These are phyloP conservation scores for Alfaro cultratus DNA, from an alignment of 2,797 vertebrate species.

Conservation along the genomic window DNA sequence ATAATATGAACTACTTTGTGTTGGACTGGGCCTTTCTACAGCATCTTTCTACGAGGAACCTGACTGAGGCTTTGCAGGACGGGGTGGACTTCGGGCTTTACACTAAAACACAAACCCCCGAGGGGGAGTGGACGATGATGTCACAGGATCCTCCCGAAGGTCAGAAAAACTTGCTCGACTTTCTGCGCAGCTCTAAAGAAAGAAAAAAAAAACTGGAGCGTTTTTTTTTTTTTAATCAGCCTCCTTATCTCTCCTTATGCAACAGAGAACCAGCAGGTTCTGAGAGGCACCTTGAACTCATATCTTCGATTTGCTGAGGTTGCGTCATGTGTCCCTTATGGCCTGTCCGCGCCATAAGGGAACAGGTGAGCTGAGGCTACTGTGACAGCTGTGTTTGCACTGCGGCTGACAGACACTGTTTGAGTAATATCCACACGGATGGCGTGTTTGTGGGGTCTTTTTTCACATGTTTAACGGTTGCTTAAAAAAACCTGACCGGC, in stretches of 20 bases:
- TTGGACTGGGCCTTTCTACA: not conserved
- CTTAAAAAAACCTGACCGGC: constrained; percentile 10
- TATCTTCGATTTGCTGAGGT: constrained; percentile 59
- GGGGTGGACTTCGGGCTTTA: not conserved
- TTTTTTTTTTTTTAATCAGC: not conserved
- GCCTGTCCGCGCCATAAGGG: constrained; percentile 23
- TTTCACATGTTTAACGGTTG: not conserved
- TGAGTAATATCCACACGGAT: constrained; percentile 35
- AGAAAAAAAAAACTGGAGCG: not conserved
- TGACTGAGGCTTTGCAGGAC: not conserved
- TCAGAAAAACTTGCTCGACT: not conserved
- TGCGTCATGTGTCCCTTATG: constrained; percentile 67
- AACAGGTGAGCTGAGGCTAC: constrained; percentile 67
- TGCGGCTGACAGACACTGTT: constrained; percentile 43
- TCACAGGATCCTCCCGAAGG: not conserved
- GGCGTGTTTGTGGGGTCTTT: not conserved
- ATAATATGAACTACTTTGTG: not conserved
- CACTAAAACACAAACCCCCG: not conserved
- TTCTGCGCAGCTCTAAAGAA: not conserved
- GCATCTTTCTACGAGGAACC: not conserved
- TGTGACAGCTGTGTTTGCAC: constrained; percentile 73
- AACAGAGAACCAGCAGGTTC: constrained; percentile 55
- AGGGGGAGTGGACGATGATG: not conserved
- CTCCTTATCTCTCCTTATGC: constrained; percentile 54
- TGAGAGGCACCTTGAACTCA: constrained; percentile 76